Evolutionary conservation across 2,113 vertebrate species (phyloP).

Genomic region (Micronisus gabar): DNA sequence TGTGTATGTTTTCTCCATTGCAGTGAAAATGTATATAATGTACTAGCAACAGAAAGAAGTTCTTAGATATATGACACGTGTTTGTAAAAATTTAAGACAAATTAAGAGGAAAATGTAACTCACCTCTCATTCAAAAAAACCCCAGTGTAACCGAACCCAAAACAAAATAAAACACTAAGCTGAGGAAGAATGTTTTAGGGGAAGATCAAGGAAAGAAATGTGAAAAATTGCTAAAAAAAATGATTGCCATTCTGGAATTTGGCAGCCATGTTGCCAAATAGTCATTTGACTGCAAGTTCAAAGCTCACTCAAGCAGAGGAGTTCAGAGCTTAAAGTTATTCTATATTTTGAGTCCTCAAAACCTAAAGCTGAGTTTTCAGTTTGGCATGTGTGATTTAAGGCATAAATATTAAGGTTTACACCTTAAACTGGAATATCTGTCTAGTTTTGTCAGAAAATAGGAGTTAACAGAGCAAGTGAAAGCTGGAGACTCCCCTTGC

Average conservation of each 20-base stretch:
- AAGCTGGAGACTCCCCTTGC: neutral
- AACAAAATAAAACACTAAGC: accelerated
- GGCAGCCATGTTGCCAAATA: accelerated
- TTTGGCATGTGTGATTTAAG: neutral
- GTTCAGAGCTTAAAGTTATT: neutral
- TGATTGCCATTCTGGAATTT: neutral
- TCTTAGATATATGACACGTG: neutral
- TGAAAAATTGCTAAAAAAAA: neutral
- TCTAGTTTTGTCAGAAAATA: neutral
- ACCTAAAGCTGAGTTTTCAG: neutral
- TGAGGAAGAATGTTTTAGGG: neutral
- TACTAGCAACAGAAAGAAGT: neutral
- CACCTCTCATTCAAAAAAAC: neutral
- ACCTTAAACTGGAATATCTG: neutral
- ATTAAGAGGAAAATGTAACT: neutral
- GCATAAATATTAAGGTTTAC: neutral
- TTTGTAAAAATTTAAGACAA: neutral
- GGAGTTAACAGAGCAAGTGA: neutral
- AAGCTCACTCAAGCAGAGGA: neutral
- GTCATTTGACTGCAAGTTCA: neutral
- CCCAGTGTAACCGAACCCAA: neutral
- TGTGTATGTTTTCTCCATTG: too few species aligned
- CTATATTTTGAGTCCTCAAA: neutral
- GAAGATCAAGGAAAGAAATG: neutral
- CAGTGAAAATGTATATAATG: neutral